Conservation (phyloP, 2,797 vertebrate species). For the Mionectes olivaceus region DNA sequence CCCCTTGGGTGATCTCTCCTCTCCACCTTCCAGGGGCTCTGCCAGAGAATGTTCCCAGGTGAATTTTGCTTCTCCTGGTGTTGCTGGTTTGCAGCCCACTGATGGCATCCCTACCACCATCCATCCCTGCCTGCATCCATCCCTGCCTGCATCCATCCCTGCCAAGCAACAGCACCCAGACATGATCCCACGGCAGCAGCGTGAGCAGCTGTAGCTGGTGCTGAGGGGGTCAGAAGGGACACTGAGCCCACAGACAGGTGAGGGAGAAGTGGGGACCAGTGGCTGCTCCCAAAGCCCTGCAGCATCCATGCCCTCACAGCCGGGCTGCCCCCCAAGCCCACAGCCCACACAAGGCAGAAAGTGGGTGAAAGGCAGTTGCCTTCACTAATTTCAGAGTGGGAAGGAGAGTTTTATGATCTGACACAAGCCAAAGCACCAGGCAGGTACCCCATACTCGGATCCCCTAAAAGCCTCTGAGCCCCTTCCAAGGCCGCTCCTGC, state of each 20-base stretch:
- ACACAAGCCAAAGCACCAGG: neutral
- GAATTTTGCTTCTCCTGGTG: neutral
- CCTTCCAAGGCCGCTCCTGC: neutral
- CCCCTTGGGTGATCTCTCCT: neutral
- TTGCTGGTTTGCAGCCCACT: neutral
- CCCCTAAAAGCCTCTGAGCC: rapidly evolving
- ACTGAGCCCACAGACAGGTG: rapidly evolving
- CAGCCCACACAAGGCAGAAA: neutral
- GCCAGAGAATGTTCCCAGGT: neutral
- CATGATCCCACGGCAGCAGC: rapidly evolving
- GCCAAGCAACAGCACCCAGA: rapidly evolving
- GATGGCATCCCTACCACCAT: neutral
- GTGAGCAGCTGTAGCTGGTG: neutral
- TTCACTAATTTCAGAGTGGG: neutral
- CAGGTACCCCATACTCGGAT: neutral
- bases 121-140: neutral
- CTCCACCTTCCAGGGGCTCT: neutral
- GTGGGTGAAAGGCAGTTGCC: neutral
- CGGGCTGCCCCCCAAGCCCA: neutral
- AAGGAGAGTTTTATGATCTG: neutral
- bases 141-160: neutral
- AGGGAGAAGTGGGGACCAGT: neutral
- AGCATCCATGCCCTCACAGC: neutral
- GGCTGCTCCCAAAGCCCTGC: neutral
- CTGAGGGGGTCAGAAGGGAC: neutral